Evolutionary conservation across 2,113 vertebrate species (phyloP), one percentile per base, ranked within the genome.

Genomic region (Apteryx mantelli): DNA sequence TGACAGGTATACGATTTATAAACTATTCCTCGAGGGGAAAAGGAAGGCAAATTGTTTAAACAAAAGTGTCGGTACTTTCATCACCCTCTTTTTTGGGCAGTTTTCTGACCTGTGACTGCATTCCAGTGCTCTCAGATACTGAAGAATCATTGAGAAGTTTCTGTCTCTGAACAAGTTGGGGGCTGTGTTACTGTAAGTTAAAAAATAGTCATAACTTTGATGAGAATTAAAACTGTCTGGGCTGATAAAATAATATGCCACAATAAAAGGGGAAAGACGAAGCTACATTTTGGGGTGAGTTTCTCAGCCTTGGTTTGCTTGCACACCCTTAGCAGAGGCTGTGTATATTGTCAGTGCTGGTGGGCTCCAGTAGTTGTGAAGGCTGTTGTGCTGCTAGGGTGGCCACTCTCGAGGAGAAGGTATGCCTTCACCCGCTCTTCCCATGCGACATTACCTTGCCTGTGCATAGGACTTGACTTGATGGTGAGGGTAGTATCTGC

Each of bases 11-110:
- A 88, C 24, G 20, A 89, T 87, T 95, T 76, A 91, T 64, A 80
- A 93, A 77, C 55, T 91, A 68, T 71, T 93, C 68, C 87, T 85
- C 5, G 11, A 92, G 84, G 56, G 91, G 65, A 74, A 82, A 56
- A 74, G 82, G 79, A 89, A 94, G 89, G 88, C 73, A 85, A 93
- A 94, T 55, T 60, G 82, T 88, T 95, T 93, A 86, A 88, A 77
- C 55, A 80, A 73, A 74, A 87, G 58, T 44, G 69, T 60, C 53
- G 30, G 53, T 73, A n/a, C 96, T 96, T 89, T 93, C 93, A 93
- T 91, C 74, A 65, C 90, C 65, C 77, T 71, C 66, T 85, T 97
- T 80, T 76, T 76, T 82, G 79, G 79, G 75, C 40, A 91, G 4
- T 40, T 58, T 81, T 83, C 74, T 79, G 80, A 86, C 95, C 93